Base-by-base conservation (phyloP, 2,797 vertebrate genomes). In the Enteromius anoplus region DNA sequence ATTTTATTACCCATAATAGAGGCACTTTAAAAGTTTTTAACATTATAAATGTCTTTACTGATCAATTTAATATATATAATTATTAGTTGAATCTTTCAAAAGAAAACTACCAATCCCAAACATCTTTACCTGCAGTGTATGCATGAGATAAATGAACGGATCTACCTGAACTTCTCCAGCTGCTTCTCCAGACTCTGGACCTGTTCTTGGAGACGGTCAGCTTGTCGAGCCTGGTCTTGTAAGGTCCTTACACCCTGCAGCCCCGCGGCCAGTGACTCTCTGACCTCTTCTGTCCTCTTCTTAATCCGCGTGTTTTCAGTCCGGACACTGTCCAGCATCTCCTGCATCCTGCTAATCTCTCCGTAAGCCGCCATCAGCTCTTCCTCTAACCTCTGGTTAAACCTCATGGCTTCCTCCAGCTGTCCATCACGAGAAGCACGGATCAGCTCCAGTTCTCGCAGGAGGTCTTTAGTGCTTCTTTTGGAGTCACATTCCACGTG, bases 341-440 rank as follows among this genome's bases (percentile, higher is more conserved):
- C 86, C 26, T 93, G 92, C 85, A 92, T 89, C 53, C 86, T 91
- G 47, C 84, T 85, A n/a, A 92, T 91, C 80, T 93, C 90, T 73
- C 89, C 87, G 69, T 93, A 93, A 0, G 93, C 91, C 86, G 88
- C 91, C 9, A 83, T 85, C 78, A 96, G 87, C 89, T 95, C 94
- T 88, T 92, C 92, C 88, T 95, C 95, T 90, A 95, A 84, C 19
- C 86, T 87, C 86, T 90, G 76, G 23, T 91, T 95, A 88, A 93
- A 95, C 45, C 88, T 91, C 84, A 95, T 94, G 32, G 95, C 95
- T 83, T 95, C 95, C 75, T 93, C 91, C 82, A 96, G 86, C 88
- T 96, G 95, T 23, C 94, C 94, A 0, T 96, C 94, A 1, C 95
- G 93, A 0, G 94, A 93, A 1, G 93, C 91, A 9, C 94, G 92